Base-by-base conservation (phyloP, 2,797 vertebrate genomes). In the Sebastes nivosus region DNA sequence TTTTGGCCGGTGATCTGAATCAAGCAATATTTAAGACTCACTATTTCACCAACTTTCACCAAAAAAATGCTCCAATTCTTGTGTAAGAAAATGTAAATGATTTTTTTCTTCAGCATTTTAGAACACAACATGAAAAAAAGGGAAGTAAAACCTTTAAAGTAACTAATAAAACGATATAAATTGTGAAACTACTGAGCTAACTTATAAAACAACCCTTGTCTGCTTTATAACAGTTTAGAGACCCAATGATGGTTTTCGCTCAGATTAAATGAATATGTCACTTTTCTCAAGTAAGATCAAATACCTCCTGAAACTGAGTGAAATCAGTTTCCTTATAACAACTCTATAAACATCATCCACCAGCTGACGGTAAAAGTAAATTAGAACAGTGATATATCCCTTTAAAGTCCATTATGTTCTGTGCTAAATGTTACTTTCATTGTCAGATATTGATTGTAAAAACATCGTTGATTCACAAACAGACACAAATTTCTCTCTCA, bases 401-500 rank as follows among this genome's bases (percentile, higher is more conserved):
- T 84, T 38, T 14, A 38, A 72, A 50, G 11, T 55, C 22, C 54
- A 4, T 27, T 46, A 7, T 59, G 52, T 60, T 79, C 74, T 88
- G 78, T 88, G 85, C 82, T 88, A 67, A 74, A 76, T 46, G 5
- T 86, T 72, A 68, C 76, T 74, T 82, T 79, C 76, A 10, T 72
- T 68, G 80, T 82, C 80, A 74, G 24, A 66, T 38, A 75, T 61
- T 24, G 46, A 79, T 81, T 74, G 64, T 16, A 70, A 79, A 57
- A 82, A 78, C 68, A 64, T 68, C 20, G 52, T 75, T 27, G 65
- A 79, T 34, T 82, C 75, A 89, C 76, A 75, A 64, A 85, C 59
- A 75, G 30, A 83, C 58, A 87, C 5, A 14, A 50, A 67, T 58
- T 11, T 27, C 65, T 75, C 67, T 38, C 60, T 69, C 22, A 82